These are phyloP conservation scores for Drosophila limbata DNA, from an alignment of 2,888 invertebrate genomes.

Conservation along the genomic window DNA sequence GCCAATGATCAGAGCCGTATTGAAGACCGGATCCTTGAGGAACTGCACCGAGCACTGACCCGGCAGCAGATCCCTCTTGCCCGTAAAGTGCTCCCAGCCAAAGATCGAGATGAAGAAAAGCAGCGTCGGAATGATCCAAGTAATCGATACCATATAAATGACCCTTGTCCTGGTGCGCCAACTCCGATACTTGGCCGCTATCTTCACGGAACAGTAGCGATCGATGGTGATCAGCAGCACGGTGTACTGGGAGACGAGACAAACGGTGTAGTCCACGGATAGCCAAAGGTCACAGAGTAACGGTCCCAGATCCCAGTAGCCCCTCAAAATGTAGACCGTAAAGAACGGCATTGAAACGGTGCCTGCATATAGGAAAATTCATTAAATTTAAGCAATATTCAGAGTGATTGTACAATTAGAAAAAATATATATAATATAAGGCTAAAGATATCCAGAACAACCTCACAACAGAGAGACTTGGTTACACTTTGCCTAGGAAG, in stretches of 20 bases:
- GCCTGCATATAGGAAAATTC: constrained; percentile 87
- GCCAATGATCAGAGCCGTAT: constrained; percentile 97
- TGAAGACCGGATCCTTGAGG: constrained; percentile 98
- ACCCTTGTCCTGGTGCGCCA: constrained; percentile 98
- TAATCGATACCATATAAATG: constrained; percentile 97
- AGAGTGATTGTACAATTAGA: not conserved
- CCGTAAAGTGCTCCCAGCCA: constrained; percentile 99
- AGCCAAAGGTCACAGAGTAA: constrained; percentile 99
- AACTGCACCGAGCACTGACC: constrained; percentile 98
- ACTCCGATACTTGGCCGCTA: constrained; percentile 97
- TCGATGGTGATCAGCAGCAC: constrained; percentile 99
- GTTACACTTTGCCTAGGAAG: too few species aligned
- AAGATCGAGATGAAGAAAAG: constrained; percentile 99
- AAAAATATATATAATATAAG: too few species aligned
- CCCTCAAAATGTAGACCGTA: constrained; percentile 98
- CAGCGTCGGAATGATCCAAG: constrained; percentile 98
- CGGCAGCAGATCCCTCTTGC: constrained; percentile 93
- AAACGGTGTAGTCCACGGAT: constrained; percentile 99
- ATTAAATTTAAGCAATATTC: not conserved
- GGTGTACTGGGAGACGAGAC: constrained; percentile 99
- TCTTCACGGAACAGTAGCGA: constrained; percentile 99
- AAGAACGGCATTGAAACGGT: constrained; percentile 99
- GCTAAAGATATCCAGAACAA: too few species aligned
- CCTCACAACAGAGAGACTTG: too few species aligned
- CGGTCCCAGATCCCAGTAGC: constrained; percentile 98